Conservation (phyloP, 2,797 vertebrate species). For the Diceros bicornis region DNA sequence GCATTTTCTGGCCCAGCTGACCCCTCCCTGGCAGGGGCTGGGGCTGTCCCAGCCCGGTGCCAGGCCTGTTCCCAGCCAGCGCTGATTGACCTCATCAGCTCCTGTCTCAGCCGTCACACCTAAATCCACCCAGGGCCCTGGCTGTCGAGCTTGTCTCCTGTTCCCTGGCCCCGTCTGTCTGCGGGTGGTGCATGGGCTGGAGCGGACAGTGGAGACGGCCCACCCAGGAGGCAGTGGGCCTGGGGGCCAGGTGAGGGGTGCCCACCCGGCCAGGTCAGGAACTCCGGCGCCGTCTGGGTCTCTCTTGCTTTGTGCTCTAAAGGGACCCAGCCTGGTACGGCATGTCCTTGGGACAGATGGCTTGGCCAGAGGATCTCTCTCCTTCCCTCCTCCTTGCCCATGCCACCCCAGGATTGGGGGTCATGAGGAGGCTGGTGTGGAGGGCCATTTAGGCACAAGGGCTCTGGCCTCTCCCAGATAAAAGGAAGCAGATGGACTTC, state of each 20-base stretch:
- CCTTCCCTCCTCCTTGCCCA: neutral
- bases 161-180: neutral
- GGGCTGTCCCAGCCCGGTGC: slow-evolving; percentile 23
- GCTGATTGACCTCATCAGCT: neutral
- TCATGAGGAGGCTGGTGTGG: neutral
- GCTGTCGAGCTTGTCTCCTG: neutral
- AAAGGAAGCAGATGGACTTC: slow-evolving; percentile 82
- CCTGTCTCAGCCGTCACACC: neutral
- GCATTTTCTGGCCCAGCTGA: neutral
- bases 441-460: slow-evolving; percentile 69
- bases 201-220: neutral
- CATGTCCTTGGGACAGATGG: slow-evolving; percentile 33
- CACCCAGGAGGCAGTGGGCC: neutral
- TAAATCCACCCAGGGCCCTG: neutral
- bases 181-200: neutral
- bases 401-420: neutral
- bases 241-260: neutral
- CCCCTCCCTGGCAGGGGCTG: neutral
- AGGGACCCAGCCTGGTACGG: neutral
- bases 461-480: slow-evolving; percentile 80
- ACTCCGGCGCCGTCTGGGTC: neutral
- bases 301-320: neutral
- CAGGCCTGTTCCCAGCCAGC: neutral
- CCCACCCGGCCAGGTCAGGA: neutral
- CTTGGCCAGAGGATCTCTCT: slow-evolving; percentile 53